A percentile compares a stretch with the other conserved stretches of the same genome.
phyloP scores from a whole-genome alignment of 30 jellyfish, hydroid and myxozoan species.

The Aurelia coerulea region DNA sequence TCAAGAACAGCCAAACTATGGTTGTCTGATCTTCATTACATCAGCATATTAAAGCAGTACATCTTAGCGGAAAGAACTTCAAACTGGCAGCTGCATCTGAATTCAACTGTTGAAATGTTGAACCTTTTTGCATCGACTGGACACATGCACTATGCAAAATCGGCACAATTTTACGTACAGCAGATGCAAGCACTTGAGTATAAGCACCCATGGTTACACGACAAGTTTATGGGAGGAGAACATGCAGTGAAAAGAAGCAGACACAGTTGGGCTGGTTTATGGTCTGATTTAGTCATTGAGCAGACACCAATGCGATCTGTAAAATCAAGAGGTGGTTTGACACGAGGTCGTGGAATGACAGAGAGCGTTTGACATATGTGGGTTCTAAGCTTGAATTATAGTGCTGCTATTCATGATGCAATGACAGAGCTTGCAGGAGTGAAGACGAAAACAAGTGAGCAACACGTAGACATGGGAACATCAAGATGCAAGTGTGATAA shows the following conservation, averaged over 20 bases:
- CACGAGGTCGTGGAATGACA: conserved; percentile 66
- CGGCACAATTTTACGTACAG: conserved; percentile 54
- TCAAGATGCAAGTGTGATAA: conserved; percentile 49
- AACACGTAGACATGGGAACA: conserved; percentile 57
- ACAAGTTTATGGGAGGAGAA: conserved; percentile 48
- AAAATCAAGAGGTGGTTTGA: conserved; percentile 67
- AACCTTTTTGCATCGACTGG: conserved; percentile 82
- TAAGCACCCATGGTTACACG: conserved; percentile 48
- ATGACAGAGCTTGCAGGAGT: conserved; percentile 51
- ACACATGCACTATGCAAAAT: conserved; percentile 73
- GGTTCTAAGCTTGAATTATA: conserved; percentile 25
- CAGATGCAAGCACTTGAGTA: conserved; percentile 42
- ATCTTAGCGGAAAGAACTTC: conserved; percentile 76
- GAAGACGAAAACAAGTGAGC: conserved; percentile 47
- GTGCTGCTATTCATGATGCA: conserved; percentile 67
- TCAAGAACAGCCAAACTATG: conserved; percentile 75
- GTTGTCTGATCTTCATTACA: conserved; percentile 53
- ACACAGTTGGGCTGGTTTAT: conserved; percentile 70
- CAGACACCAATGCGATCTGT: conserved; percentile 56
- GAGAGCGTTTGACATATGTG: conserved; percentile 41
- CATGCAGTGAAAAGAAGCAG: conserved; percentile 67
- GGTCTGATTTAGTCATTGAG: conserved; percentile 76
- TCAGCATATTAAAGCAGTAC: conserved; percentile 55
- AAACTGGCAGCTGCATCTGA: conserved; percentile 70
- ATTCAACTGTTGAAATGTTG: conserved; percentile 56